phyloP scores from a whole-genome alignment of 2,113 vertebrate species.

The Lagopus muta region DNA sequence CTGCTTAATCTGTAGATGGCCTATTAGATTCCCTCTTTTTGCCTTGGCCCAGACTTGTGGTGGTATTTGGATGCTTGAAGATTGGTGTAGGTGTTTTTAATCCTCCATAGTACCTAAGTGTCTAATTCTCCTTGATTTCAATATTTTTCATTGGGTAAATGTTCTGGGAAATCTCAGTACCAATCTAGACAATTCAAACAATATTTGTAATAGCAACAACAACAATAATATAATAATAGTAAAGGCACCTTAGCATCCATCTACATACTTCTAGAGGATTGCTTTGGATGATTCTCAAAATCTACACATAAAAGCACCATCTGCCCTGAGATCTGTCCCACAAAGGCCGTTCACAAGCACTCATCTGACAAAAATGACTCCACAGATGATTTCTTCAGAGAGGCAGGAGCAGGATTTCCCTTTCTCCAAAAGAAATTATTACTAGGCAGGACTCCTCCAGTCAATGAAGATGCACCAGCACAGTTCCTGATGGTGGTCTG shows the following conservation, averaged over 20 bases:
- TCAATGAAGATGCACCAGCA: background rate
- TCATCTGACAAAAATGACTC: background rate
- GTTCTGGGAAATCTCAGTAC: background rate
- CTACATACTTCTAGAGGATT: background rate
- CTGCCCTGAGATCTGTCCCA: background rate
- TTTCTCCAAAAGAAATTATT: background rate
- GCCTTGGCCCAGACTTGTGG: background rate
- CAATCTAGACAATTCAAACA: background rate
- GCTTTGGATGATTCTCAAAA: background rate
- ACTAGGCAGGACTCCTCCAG: background rate
- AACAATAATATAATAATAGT: background rate
- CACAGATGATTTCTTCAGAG: background rate
- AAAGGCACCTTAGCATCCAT: background rate
- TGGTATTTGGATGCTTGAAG: background rate
- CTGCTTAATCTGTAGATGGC: background rate
- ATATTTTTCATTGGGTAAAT: background rate
- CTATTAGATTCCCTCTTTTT: background rate
- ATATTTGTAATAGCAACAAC: background rate
- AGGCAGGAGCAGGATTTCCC: background rate
- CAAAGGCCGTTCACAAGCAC: background rate
- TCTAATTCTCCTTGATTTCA: slow-evolving; percentile 1
- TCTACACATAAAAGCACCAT: background rate
- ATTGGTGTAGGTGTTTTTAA: background rate
- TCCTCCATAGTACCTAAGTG: background rate
- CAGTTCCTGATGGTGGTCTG: background rate